These are phyloP conservation scores for Dreissena polymorpha DNA, from an alignment of 1,140 invertebrate species.

Conservation along the genomic window DNA sequence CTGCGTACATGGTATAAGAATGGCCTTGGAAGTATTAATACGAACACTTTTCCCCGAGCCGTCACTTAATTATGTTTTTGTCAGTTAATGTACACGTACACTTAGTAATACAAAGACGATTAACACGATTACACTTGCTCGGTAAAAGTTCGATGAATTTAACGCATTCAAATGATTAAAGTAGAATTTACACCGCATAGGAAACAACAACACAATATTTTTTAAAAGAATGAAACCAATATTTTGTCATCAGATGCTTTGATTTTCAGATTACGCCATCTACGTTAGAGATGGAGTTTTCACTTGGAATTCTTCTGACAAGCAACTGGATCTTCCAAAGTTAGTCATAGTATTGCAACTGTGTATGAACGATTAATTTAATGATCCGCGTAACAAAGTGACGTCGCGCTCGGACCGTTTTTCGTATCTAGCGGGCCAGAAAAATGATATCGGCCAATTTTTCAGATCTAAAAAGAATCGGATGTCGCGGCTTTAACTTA, in stretches of 20 bases:
- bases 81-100: not conserved
- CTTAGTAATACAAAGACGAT: not conserved
- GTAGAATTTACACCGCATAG: not conserved
- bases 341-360: not conserved
- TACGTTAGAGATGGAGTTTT: conserved; percentile 16
- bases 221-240: not conserved
- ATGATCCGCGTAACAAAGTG: not conserved
- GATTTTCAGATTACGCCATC: conserved; percentile 24
- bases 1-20: no score
- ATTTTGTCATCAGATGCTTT: not conserved
- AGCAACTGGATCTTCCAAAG: not conserved
- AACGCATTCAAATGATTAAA: not conserved
- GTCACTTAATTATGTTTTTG: not conserved
- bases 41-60: not conserved
- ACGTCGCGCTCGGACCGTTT: no score
- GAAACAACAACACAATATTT: not conserved
- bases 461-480: no score
- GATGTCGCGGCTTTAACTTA: no score
- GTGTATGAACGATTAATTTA: not conserved
- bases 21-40: no score
- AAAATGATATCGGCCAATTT: no score
- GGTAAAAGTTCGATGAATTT: not conserved
- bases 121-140: not conserved
- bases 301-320: conserved; percentile 15
- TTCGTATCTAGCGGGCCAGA: no score